Evolutionary conservation across 2,888 invertebrate species (phyloP).

Genomic region (Ichneumoninae sp.): DNA sequence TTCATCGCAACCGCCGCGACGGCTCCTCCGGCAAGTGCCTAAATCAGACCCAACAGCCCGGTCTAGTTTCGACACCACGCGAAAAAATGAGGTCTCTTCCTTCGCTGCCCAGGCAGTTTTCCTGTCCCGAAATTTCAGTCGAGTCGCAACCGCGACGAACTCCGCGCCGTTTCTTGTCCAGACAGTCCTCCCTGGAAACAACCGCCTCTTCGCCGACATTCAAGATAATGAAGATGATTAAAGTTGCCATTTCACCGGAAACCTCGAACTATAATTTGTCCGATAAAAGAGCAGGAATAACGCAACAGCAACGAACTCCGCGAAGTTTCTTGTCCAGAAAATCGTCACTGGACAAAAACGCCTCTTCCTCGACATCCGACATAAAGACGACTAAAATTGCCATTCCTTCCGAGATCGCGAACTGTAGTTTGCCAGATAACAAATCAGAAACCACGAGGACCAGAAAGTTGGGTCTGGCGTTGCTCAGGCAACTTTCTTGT

Average conservation of each 20-base stretch:
- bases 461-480: background rate
- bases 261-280: background rate
- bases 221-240: background rate
- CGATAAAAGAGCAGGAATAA: background rate
- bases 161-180: background rate
- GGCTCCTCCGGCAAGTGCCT: background rate
- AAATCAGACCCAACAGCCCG: too few relatives aligned
- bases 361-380: background rate
- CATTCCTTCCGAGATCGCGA: background rate
- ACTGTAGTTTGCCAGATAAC: background rate
- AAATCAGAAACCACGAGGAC: background rate
- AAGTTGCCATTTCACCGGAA: background rate
- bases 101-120: background rate
- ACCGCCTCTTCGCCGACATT: background rate
- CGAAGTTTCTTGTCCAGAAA: slow-evolving; percentile 45
- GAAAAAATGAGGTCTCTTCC: background rate
- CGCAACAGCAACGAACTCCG: background rate
- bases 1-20: background rate
- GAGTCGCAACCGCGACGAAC: background rate
- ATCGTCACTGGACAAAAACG: background rate
- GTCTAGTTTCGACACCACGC: too few relatives aligned
- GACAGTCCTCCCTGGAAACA: background rate
- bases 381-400: background rate
- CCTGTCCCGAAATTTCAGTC: background rate
- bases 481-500: slow-evolving; percentile 46